A percentile compares a stretch with the other conserved stretches of the same genome.
Conservation (phyloP, 2,888 invertebrate genomes). For the Tubulanus polymorphus region DNA sequence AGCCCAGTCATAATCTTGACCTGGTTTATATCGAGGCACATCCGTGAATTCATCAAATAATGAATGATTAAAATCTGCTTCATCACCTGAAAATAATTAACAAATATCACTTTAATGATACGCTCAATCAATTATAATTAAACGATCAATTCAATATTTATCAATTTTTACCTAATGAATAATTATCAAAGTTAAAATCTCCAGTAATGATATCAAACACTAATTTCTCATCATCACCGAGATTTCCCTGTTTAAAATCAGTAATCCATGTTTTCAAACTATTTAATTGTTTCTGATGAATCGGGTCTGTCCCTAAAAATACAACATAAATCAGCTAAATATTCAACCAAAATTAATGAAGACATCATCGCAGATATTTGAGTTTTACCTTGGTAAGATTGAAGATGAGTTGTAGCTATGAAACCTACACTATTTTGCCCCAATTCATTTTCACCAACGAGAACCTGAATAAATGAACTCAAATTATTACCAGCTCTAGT, state of each 20-base stretch:
- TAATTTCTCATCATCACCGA: neutral
- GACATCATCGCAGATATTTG: no score
- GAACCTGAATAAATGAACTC: neutral
- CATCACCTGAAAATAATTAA: neutral
- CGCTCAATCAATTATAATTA: no score
- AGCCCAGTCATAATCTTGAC: slow-evolving; percentile 1
- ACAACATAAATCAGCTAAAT: no score
- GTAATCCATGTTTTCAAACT: neutral
- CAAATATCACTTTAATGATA: no score
- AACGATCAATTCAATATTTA: no score
- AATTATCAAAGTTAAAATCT: neutral
- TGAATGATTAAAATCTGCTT: neutral
- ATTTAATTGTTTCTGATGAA: neutral
- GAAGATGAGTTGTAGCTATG: neutral
- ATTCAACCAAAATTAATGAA: no score
- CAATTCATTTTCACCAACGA: neutral
- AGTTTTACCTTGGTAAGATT: neutral
- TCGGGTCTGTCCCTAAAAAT: no score
- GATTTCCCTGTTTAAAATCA: neutral
- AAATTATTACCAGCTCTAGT: neutral
- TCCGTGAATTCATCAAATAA: neutral
- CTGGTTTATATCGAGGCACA: neutral
- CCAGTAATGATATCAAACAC: neutral
- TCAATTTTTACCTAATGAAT: neutral
- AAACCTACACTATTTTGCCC: neutral